Conservation (phyloP, 2,888 invertebrate species). For the Aromia moschata region DNA sequence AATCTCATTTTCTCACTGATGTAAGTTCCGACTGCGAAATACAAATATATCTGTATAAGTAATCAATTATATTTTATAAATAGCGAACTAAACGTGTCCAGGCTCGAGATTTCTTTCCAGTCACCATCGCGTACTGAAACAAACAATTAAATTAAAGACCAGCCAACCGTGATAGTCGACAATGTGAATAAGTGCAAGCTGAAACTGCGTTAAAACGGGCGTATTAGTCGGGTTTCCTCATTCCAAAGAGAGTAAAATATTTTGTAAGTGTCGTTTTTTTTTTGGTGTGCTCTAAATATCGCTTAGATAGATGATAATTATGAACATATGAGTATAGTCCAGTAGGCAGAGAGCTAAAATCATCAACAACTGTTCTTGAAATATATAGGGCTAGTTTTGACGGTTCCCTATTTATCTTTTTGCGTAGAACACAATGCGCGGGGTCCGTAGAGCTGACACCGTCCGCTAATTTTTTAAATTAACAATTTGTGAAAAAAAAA, state of each 20-base stretch:
- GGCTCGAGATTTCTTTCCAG: neutral
- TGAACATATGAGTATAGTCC: no score
- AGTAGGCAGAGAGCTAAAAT: no score
- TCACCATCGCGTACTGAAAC: neutral
- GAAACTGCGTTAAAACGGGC: neutral
- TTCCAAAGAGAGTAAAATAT: neutral
- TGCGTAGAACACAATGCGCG: no score
- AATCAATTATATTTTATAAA: slow-evolving; percentile 6
- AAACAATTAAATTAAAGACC: neutral
- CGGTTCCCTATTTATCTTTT: no score
- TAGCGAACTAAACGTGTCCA: neutral
- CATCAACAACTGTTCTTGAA: no score
- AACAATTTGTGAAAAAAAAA: no score
- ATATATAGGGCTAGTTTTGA: no score
- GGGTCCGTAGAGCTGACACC: no score
- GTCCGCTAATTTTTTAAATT: no score
- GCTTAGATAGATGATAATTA: no score
- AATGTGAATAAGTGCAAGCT: neutral
- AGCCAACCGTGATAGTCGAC: slow-evolving; percentile 6
- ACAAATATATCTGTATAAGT: no score
- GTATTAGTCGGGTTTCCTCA: neutral
- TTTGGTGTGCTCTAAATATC: no score
- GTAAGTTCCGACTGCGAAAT: neutral
- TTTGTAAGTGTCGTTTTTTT: neutral
- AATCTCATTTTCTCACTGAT: neutral